Evolutionary conservation across 2,113 vertebrate genomes (phyloP).

Genomic region (Sitta europaea): DNA sequence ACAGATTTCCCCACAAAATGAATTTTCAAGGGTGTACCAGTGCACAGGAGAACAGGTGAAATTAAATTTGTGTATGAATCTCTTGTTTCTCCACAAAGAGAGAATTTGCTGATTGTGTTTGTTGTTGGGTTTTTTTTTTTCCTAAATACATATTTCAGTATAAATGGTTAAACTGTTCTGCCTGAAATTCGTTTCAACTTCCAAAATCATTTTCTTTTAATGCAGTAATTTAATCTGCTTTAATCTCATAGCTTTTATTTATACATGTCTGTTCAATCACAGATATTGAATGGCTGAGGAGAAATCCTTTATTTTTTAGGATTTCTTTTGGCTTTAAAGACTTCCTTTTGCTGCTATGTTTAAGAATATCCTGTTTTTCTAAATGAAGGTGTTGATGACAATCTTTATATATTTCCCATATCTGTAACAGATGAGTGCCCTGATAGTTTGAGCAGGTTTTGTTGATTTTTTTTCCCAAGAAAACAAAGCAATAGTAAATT

Average conservation of each 20-base stretch:
- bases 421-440: neutral
- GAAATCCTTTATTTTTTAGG: neutral
- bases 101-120: neutral
- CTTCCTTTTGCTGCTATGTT: neutral
- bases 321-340: neutral
- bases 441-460: neutral
- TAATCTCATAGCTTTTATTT: slow-evolving; percentile 35
- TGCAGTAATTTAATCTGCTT: slow-evolving; percentile 29
- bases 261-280: neutral
- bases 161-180: neutral
- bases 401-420: neutral
- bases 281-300: neutral
- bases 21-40: neutral
- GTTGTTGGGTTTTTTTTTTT: too few relatives aligned
- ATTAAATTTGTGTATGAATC: neutral
- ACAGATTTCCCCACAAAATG: neutral
- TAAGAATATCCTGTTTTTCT: neutral
- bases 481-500: slow-evolving; percentile 1
- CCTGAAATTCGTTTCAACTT: neutral
- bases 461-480: neutral
- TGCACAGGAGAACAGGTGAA: neutral
- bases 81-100: neutral
- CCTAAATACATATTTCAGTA: neutral
- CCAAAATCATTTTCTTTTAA: slow-evolving; percentile 25
- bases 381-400: neutral